Evolutionary conservation across 1,140 invertebrate species (phyloP).

Genomic region (Ostrea edulis): DNA sequence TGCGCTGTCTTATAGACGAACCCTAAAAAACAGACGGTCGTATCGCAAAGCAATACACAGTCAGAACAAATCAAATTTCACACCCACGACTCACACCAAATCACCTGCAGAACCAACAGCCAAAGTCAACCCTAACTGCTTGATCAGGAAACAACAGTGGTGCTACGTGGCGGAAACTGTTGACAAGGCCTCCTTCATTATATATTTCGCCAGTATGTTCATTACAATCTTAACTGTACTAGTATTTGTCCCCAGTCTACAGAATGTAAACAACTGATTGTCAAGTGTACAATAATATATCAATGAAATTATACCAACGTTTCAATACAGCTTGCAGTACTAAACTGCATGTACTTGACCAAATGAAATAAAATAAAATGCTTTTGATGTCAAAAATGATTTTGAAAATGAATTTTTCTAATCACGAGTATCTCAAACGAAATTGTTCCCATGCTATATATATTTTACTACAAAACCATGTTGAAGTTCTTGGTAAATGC

Average conservation of each 20-base stretch:
- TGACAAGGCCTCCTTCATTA: conserved; percentile 70
- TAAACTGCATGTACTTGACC: background rate
- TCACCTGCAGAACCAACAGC: background rate
- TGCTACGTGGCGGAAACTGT: conserved; percentile 73
- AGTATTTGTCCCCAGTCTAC: conserved; percentile 64
- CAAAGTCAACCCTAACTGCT: background rate
- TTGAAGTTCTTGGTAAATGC: no score
- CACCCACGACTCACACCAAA: background rate
- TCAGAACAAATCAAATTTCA: background rate
- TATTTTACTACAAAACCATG: no score
- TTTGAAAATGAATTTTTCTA: no score
- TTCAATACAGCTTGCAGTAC: background rate
- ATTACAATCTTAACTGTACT: conserved; percentile 69
- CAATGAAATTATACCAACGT: background rate
- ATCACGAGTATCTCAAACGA: no score
- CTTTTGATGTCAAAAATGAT: background rate
- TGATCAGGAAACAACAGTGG: conserved; percentile 65
- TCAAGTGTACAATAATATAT: background rate
- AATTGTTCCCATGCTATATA: no score
- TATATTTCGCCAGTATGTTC: conserved; percentile 69
- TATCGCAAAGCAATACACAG: conserved; percentile 20
- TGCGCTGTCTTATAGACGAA: conserved; percentile 32
- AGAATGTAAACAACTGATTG: background rate
- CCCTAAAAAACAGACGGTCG: conserved; percentile 8
- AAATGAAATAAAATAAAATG: background rate